Base-by-base conservation (phyloP, 2,797 vertebrate genomes). In the Parauchenoglanis ngamensis region DNA sequence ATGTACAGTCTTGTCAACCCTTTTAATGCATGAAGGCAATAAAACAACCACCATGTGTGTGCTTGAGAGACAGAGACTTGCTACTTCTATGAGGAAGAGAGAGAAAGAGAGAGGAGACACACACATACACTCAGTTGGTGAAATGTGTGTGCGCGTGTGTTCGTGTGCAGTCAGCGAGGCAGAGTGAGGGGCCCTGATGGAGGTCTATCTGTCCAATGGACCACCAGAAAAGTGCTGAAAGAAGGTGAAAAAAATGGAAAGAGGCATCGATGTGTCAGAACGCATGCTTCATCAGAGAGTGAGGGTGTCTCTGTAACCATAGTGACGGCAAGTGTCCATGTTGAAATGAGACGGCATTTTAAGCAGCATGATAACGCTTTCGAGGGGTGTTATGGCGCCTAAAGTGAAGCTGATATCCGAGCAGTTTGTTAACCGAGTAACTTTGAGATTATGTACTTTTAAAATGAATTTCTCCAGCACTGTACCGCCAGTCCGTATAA, bases 121-220 rank as follows among this genome's bases (percentile, higher is more conserved):
- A 31, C 31, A 23, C 28, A 68, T 35, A 86, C 21, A 78, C 28
- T 46, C 12, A 35, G 15, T 67, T 65, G 28, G 49, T 25, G 40
- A 31, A 56, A 63, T 11, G 21, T 85, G 70, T 67, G 68, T 67
- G n/a, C 56, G 31, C 61, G 59, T 28, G 75, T 87, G 92, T 92
- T 89, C 90, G 91, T 93, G 90, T 91, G 91, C 44, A 78, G 88
- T 90, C 94, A 90, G 92, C 94, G 94, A 96, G 88, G 92, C 91
- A 94, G 92, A 95, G 94, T 96, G 92, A 94, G 94, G 95, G 95
- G 88, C 95, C 95, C 96, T 94, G 95, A 96, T 95, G 93, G 94
- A 95, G 94, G 90, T 92, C 91, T 94, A 93, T 93, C 92, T 92
- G 91, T 90, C 59, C 85, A 92, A 85, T 84, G 88, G 96, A 96